Base-by-base conservation (phyloP, 2,113 vertebrate species). In the Xyrauchen texanus region DNA sequence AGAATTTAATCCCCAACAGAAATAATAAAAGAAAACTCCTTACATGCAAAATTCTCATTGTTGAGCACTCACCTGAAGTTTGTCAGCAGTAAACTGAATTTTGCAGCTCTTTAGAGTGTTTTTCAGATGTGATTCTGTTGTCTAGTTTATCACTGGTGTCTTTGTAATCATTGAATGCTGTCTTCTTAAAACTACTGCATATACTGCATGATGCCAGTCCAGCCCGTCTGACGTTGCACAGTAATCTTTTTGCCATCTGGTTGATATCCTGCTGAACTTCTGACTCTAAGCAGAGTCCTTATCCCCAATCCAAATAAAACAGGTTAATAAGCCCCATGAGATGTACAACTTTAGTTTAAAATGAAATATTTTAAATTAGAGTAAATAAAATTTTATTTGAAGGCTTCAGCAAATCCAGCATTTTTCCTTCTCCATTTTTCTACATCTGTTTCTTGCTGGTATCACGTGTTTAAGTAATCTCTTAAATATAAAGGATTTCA, bases 401-500 rank as follows among this genome's bases (percentile, higher is more conserved):
- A 21, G 46, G 69, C 16, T 55, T 44, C 9, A 72, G 66, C n/a
- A 78, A 45, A 51, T 63, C 45, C 3, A 62, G 11, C 4, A 21
- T 15, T 9, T 11, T 51, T 68, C 21, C 21, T 34, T 3, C 12
- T 21, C 8, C 55, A 34, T 70, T 45, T 65, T 47, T 70, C 45
- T 77, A 73, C 52, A 9, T 12, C 57, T 77, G 12, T 16, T 53
- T 67, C n/a, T 79, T 57, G 80, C 34, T 76, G 47, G 4, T 4
- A 34, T 44, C 81, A 76, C 84, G 85, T 90, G 85, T 86, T 68
- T n/a, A 66, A 78, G 81, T 85, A 87, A 91, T 90, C 89, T 81
- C 83, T 52, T 86, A 45, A 63, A 45, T 77, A 61, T 70, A 86
- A 78, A 78, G 88, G 89, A 91, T 93, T 91, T 90, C 84, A 82